phyloP scores from a whole-genome alignment of 2,888 invertebrate species.

The Calephelis perditalis region DNA sequence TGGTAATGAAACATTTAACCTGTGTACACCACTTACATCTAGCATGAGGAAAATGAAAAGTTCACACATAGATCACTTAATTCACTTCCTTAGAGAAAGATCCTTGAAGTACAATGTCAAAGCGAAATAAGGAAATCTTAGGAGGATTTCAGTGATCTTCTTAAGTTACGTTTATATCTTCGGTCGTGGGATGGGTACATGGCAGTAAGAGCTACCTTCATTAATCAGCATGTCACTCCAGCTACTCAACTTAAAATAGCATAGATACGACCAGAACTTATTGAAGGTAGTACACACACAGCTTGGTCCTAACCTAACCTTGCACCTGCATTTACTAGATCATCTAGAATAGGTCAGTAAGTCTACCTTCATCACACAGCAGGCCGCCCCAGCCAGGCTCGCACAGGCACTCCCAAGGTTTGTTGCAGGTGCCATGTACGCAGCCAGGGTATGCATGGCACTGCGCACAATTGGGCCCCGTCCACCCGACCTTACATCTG shows the following conservation, averaged over 20 bases:
- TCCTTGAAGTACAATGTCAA: too few species aligned
- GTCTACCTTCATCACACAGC: slow-evolving; percentile 91
- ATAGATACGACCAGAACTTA: slow-evolving; percentile 92
- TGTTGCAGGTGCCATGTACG: slow-evolving; percentile 87
- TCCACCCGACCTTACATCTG: slow-evolving; percentile 93
- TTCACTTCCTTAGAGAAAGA: too few species aligned
- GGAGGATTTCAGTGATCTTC: too few species aligned
- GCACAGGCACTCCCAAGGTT: slow-evolving; percentile 95
- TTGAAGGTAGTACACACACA: slow-evolving; percentile 91
- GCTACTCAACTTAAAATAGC: slow-evolving; percentile 80
- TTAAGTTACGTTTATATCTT: too few species aligned
- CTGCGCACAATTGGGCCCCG: slow-evolving; percentile 85
- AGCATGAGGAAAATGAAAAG: too few species aligned
- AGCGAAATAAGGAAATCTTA: too few species aligned
- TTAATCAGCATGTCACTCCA: slow-evolving; percentile 96
- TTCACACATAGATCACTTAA: too few species aligned
- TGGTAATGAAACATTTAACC: too few species aligned
- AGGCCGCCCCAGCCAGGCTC: slow-evolving; percentile 93
- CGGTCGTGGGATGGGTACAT: too few species aligned
- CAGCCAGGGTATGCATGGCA: slow-evolving; percentile 94
- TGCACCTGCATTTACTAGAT: slow-evolving; percentile 82
- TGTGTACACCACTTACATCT: too few species aligned
- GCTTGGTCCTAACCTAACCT: slow-evolving; percentile 96
- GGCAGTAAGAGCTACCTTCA: slow-evolving; percentile 79
- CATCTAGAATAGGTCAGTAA: slow-evolving; percentile 81